phyloP scores from a whole-genome alignment of 2,797 vertebrate species.

The Hephaestus fuliginosus region DNA sequence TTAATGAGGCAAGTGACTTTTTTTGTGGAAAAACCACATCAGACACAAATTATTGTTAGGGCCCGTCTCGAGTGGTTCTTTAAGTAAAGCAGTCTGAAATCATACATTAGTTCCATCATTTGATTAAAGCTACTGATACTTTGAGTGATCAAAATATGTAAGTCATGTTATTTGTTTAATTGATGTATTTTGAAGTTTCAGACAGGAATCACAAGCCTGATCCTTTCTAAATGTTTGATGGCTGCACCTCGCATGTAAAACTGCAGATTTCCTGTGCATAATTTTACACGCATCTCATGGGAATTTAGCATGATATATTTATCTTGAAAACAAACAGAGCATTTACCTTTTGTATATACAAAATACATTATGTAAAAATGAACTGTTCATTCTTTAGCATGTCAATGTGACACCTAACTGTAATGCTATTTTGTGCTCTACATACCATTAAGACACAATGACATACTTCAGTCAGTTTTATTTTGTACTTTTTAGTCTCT shows the following conservation, averaged over 20 bases:
- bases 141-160: background rate
- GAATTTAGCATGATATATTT: background rate
- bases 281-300: background rate
- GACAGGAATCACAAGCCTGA: background rate
- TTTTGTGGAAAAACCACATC: background rate
- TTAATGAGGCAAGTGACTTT: background rate
- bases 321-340: too few species aligned
- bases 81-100: background rate
- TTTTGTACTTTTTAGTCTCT: background rate
- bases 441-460: background rate
- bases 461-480: background rate
- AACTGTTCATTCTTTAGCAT: background rate
- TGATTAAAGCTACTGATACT: background rate
- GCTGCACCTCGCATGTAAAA: background rate
- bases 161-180: background rate
- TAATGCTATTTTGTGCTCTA: background rate
- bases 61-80: background rate
- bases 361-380: background rate
- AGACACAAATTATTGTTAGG: background rate
- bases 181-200: background rate
- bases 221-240: background rate
- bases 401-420: background rate
- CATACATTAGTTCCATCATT: background rate
- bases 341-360: too few species aligned
- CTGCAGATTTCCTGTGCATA: background rate